Conservation (phyloP, 2,113 vertebrate species). For the Tragelaphus scriptus region DNA sequence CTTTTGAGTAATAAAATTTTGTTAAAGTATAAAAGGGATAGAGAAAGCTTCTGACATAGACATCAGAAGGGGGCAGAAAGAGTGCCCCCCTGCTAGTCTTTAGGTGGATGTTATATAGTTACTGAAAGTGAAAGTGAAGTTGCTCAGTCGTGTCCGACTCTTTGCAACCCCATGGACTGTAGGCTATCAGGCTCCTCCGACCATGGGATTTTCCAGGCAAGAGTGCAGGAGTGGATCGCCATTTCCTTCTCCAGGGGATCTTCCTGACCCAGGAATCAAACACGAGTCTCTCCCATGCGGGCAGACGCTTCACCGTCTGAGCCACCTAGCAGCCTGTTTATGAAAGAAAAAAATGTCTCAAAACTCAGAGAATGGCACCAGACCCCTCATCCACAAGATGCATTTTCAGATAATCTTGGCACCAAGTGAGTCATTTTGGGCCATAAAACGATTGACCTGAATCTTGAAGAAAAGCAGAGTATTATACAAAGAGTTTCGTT, state of each 20-base stretch:
- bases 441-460: background rate
- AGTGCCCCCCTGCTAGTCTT: background rate
- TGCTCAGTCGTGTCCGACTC: too few relatives aligned
- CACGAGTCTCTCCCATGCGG: too few relatives aligned
- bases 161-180: too few relatives aligned
- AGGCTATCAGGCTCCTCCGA: too few relatives aligned
- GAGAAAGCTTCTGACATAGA: background rate
- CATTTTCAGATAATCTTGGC: background rate
- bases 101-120: background rate
- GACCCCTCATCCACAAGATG: background rate
- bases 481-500: background rate
- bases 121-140: too few relatives aligned
- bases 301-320: too few relatives aligned
- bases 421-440: fast-evolving
- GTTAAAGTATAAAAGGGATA: background rate
- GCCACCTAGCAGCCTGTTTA: background rate
- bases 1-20: background rate
- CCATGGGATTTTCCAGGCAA: too few relatives aligned
- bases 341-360: background rate
- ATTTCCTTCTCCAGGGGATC: too few relatives aligned
- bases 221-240: too few relatives aligned
- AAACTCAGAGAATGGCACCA: background rate
- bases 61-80: background rate
- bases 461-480: background rate
- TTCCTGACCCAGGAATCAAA: too few relatives aligned